These are phyloP conservation scores for Drosophila lutescens DNA, from an alignment of 2,888 invertebrate species.

Conservation along the genomic window DNA sequence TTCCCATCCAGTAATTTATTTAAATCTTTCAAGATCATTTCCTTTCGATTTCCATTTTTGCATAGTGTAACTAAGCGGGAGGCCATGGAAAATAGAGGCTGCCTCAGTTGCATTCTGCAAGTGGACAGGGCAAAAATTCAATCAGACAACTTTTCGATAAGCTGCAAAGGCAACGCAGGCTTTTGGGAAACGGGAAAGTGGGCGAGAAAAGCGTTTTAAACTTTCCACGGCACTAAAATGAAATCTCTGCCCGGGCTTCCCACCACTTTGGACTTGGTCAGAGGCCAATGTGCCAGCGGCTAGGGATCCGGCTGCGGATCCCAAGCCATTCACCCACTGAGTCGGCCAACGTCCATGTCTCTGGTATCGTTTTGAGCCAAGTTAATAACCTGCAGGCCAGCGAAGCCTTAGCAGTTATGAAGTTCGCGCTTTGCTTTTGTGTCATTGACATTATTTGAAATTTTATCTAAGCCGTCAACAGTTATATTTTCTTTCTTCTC, in stretches of 20 bases:
- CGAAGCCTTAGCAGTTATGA: slow-evolving; percentile 76
- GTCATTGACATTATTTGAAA: slow-evolving; percentile 66
- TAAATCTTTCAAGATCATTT: background rate
- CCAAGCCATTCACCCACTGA: slow-evolving; percentile 7
- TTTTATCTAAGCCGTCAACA: slow-evolving; percentile 51
- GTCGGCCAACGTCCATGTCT: slow-evolving; percentile 51
- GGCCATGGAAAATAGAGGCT: slow-evolving; percentile 27
- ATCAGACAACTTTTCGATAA: slow-evolving; percentile 74
- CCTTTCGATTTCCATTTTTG: background rate
- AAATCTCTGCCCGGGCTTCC: slow-evolving; percentile 53
- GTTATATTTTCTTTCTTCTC: slow-evolving; percentile 31
- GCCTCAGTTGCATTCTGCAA: slow-evolving; percentile 49
- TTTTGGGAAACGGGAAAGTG: slow-evolving; percentile 4
- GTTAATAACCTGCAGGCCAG: slow-evolving; percentile 62
- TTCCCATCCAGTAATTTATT: too few species aligned
- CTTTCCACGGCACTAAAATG: slow-evolving; percentile 61
- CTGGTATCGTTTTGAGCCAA: slow-evolving; percentile 73
- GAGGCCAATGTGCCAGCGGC: slow-evolving; percentile 23
- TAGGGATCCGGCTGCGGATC: background rate
- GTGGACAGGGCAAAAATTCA: slow-evolving; percentile 51
- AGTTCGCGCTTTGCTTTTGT: slow-evolving; percentile 66
- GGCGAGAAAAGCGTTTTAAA: slow-evolving; percentile 66
- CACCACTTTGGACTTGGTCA: slow-evolving; percentile 25
- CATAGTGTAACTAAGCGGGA: slow-evolving; percentile 8
- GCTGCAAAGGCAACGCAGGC: slow-evolving; percentile 64